Evolutionary conservation across 2,888 invertebrate species (phyloP).

Genomic region (Oeneis ivallda): DNA sequence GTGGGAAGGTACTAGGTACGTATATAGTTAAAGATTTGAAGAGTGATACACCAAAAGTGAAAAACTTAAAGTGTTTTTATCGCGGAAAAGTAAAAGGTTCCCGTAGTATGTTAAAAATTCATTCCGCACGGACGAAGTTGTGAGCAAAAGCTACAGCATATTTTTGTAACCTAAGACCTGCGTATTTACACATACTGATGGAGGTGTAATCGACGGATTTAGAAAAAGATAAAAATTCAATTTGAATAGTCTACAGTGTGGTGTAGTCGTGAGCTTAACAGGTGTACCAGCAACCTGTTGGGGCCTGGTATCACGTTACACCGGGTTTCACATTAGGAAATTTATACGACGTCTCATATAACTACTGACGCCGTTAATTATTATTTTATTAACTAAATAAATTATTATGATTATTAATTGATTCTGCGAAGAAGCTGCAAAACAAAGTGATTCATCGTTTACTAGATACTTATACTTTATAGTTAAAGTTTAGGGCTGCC

Average conservation of each 20-base stretch:
- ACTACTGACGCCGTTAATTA: constrained; percentile 76
- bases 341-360: constrained; percentile 77
- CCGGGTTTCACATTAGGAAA: constrained; percentile 80
- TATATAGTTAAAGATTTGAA: no score
- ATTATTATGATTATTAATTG: constrained; percentile 74
- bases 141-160: no score
- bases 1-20: no score
- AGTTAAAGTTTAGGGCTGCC: constrained; percentile 17
- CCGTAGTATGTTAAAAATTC: no score
- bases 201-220: constrained; percentile 53
- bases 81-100: no score
- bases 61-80: no score
- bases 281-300: constrained; percentile 72
- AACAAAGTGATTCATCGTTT: constrained; percentile 77
- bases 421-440: constrained; percentile 74
- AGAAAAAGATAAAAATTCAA: constrained; percentile 55
- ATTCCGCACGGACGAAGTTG: no score
- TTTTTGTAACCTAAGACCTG: neutral
- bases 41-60: no score
- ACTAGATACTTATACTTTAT: constrained; percentile 44
- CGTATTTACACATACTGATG: constrained; percentile 10
- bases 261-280: constrained; percentile 65
- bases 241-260: constrained; percentile 62
- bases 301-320: constrained; percentile 70
- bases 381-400: constrained; percentile 77